These are phyloP conservation scores for Promerops cafer DNA, from an alignment of 2,113 vertebrate genomes.

Conservation along the genomic window DNA sequence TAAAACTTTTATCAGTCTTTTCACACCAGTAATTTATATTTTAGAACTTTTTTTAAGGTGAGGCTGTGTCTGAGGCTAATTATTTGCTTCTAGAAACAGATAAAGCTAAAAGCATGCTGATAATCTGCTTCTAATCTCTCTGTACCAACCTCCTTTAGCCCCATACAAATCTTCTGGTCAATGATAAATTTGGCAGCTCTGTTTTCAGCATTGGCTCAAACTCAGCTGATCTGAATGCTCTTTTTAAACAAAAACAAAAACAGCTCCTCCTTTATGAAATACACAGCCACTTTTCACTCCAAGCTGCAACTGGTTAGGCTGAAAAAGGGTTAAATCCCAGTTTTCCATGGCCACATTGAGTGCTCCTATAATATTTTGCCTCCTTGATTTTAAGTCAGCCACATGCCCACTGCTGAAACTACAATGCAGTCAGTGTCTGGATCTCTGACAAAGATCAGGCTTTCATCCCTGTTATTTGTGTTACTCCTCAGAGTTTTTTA, in stretches of 20 bases:
- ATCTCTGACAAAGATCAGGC: constrained; percentile 32
- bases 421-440: constrained; percentile 42
- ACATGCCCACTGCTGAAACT: background rate
- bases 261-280: background rate
- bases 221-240: constrained; percentile 3
- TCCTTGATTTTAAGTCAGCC: constrained; percentile 35
- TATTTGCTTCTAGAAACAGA: constrained; percentile 38
- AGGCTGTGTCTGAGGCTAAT: background rate
- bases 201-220: constrained; percentile 26
- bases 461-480: constrained; percentile 19
- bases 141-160: constrained; percentile 46
- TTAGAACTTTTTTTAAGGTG: background rate
- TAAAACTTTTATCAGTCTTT: background rate
- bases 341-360: background rate
- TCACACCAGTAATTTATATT: background rate
- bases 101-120: constrained; percentile 14
- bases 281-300: background rate
- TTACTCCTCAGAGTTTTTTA: constrained; percentile 1
- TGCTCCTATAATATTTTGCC: constrained; percentile 13
- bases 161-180: constrained; percentile 36
- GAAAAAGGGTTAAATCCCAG: constrained; percentile 25
- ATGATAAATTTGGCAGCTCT: constrained; percentile 31
- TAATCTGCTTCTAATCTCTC: constrained; percentile 56
- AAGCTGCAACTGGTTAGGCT: background rate
- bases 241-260: background rate